phyloP scores from a whole-genome alignment of 2,888 invertebrate species.

The Ptilodon capucinus region DNA sequence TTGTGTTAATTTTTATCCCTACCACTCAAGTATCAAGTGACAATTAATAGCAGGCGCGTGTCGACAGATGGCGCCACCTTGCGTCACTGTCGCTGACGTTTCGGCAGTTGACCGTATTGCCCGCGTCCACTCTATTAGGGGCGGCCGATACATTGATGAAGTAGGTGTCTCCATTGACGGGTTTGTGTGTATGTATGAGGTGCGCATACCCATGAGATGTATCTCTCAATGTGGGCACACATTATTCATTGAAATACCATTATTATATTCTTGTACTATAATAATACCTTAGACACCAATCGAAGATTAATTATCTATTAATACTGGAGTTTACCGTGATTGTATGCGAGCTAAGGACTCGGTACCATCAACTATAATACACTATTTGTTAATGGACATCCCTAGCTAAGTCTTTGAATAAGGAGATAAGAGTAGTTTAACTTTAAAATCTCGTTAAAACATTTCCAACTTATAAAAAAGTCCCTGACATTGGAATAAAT shows the following conservation, averaged over 20 bases:
- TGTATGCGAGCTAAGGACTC: too few species aligned
- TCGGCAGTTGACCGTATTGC: not conserved
- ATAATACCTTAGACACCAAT: too few species aligned
- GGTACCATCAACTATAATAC: too few species aligned
- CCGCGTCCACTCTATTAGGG: not conserved
- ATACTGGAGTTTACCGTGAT: too few species aligned
- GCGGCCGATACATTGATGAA: not conserved
- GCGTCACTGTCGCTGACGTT: constrained; percentile 15
- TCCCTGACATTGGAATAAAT: not conserved
- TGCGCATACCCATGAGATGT: not conserved
- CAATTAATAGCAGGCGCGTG: constrained; percentile 26
- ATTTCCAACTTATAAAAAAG: not conserved
- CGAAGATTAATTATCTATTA: too few species aligned
- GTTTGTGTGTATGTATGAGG: too few species aligned
- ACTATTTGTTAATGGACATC: too few species aligned
- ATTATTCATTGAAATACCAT: too few species aligned
- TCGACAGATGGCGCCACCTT: constrained; percentile 33
- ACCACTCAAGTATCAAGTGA: constrained; percentile 31
- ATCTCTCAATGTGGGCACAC: not conserved
- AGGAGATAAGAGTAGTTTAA: too few species aligned
- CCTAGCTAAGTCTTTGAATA: too few species aligned
- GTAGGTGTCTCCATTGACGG: too few species aligned
- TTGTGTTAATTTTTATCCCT: constrained; percentile 20
- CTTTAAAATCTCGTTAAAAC: not conserved
- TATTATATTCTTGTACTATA: too few species aligned